Percentiles rank a stretch among this genome's conserved stretches.
Evolutionary conservation across 2,113 vertebrate genomes (phyloP).

Genomic region (Ammodytes marinus): DNA sequence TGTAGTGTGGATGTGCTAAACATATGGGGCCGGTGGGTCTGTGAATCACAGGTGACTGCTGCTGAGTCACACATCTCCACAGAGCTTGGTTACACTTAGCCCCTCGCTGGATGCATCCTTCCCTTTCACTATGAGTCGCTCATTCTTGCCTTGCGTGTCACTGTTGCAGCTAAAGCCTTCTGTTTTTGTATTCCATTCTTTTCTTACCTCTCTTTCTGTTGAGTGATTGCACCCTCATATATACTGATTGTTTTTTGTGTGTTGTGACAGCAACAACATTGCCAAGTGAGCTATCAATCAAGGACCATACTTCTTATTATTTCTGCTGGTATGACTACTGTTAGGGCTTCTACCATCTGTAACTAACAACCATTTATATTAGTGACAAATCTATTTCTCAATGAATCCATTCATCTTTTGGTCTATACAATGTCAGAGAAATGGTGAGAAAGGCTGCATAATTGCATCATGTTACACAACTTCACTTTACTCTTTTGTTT

Average conservation of each 20-base stretch:
- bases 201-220: not conserved
- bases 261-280: slow-evolving; percentile 34
- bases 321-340: not conserved
- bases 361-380: not conserved
- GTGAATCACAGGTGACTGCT: slow-evolving; percentile 76
- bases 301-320: not conserved
- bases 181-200: not conserved
- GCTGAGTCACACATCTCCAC: slow-evolving; percentile 70
- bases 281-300: slow-evolving; percentile 28
- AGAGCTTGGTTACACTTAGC: slow-evolving; percentile 38
- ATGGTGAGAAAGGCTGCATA: not conserved
- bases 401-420: not conserved
- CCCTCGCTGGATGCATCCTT: slow-evolving; percentile 25
- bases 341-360: not conserved
- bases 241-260: slow-evolving; percentile 34
- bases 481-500: slow-evolving; percentile 6
- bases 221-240: slow-evolving; percentile 25
- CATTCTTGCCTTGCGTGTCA: slow-evolving; percentile 52
- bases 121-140: slow-evolving; percentile 35
- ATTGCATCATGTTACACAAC: slow-evolving; percentile 12
- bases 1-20: slow-evolving; percentile 55
- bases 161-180: not conserved
- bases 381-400: too few relatives aligned
- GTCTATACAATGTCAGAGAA: not conserved
- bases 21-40: slow-evolving; percentile 61